Base-by-base conservation (phyloP, 2,113 vertebrate species). In the Aphelocoma coerulescens region DNA sequence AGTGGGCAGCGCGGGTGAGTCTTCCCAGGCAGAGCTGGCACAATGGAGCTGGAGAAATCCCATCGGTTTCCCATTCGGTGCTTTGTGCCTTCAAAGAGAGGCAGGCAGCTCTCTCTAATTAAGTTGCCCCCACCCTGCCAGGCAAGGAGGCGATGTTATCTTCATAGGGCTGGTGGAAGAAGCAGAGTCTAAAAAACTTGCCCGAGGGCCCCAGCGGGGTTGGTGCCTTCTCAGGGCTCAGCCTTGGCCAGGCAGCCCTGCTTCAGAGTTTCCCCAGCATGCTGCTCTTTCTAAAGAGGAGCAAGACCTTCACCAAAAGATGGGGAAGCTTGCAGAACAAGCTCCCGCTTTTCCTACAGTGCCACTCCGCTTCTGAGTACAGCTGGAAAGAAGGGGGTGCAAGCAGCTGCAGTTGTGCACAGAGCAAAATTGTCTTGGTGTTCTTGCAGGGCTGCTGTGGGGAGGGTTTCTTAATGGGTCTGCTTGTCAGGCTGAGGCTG, bases 401-500 rank as follows among this genome's bases (percentile, higher is more conserved):
- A 55, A 81, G 77, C 72, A 91, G 69, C 72, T 79, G 55, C 58
- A 73, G 73, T 69, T 23, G 74, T 51, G 68, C 76, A 59, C 76
- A 94, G 82, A 76, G 76, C 19, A 69, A 96, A 96, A 95, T 59
- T 65, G 73, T 91, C 82, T 74, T 46, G 11, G 21, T 77, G 57
- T 59, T 89, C 48, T 88, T 65, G 44, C n/a, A 41, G 69, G n/a
- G 44, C 46, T 95, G 81, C 74, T 88, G 63, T 44, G 41, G 11
- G 21, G 37, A 65, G 32, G 15, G 52, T 13, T 84, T 93, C 35
- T 67, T 89, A 97, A 57, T 73, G 59, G 39, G 26, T 92, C 87
- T 95, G 72, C 90, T 97, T 91, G 83, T 92, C 76, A 87, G 85
- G 76, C 95, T 86, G 92, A 84, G 92, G 85, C 85, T 92, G 95